Evolutionary conservation across 1,140 invertebrate genomes (phyloP).

Genomic region (Trialeurodes vaporariorum): DNA sequence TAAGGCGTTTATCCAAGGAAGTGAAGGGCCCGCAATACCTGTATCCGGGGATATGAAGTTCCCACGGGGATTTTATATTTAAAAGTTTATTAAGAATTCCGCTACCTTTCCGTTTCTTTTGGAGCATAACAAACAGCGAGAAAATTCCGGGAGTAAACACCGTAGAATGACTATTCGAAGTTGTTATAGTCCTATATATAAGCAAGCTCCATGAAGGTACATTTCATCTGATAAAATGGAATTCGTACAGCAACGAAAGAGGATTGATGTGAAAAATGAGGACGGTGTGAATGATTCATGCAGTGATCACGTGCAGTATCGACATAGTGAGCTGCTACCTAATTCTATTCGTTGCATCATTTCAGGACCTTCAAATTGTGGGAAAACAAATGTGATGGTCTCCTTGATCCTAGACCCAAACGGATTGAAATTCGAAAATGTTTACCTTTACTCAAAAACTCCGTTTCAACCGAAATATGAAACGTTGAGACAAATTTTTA

Average conservation of each 20-base stretch:
- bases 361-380: slow-evolving; percentile 27
- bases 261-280: no score
- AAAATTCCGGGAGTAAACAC: no score
- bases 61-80: not conserved
- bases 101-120: not conserved
- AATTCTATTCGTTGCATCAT: slow-evolving; percentile 26
- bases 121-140: no score
- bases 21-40: no score
- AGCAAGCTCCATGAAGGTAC: no score
- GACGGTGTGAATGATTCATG: no score
- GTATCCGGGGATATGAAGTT: not conserved
- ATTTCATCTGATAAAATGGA: no score
- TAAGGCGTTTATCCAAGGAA: no score
- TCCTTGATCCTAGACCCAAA: slow-evolving; percentile 25
- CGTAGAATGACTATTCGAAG: no score
- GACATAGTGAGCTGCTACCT: slow-evolving; percentile 21
- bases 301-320: no score
- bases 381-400: slow-evolving; percentile 33
- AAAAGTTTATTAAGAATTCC: not conserved
- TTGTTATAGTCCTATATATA: no score
- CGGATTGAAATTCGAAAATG: slow-evolving; percentile 29
- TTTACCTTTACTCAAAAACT: slow-evolving; percentile 34
- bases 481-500: slow-evolving; percentile 24
- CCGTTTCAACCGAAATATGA: slow-evolving; percentile 30
- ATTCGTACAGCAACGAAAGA: no score